Evolutionary conservation across 2,113 vertebrate species (phyloP), one percentile per base, ranked within the genome.

Genomic region (Alexandromys fortis): DNA sequence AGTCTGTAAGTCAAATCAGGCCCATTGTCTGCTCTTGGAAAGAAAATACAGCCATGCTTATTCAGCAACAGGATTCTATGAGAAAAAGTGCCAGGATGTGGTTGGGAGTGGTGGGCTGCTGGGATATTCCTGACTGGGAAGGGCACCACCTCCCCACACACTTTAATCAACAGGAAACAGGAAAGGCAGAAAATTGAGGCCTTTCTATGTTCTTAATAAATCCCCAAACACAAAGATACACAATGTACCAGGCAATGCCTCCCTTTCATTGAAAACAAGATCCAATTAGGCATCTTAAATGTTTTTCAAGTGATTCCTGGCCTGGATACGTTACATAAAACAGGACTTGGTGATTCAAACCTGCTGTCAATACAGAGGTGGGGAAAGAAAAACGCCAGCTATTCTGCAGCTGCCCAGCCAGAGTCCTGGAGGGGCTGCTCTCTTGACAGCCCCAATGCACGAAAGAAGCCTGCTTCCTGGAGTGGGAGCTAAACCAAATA

Each of bases 401-500:
- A 82, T 63, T 86, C 78, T 76, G 65, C 86, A 98, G 95, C 83
- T 92, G 90, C 89, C 73, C 45, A 0, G 85, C 90, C 58, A 17
- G 92, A 76, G 42, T 65, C 90, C 88, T 47, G n/a, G 72, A 96
- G 77, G 82, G 89, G 52, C 67, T 26, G 58, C 88, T 92, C 75
- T 85, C 79, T 6, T 2, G 92, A 82, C 52, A 30, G 19, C 52
- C 28, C 88, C n/a, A 89, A 85, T 47, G 86, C 42, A 16, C 21
- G 89, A 47, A 22, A 76, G 55, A 88, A 86, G 47, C 33, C 4
- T 4, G 63, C 7, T 8, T 67, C 88, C 86, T 93, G 7, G 82
- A 97, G 96, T 16, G 78, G 91, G 70, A 96, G 61, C 90, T 81
- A 97, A 97, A 92, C 77, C 96, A 98, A 97, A 97, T 90, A 94